Conservation (phyloP, 2,113 vertebrate genomes). For the Helogale parvula region DNA sequence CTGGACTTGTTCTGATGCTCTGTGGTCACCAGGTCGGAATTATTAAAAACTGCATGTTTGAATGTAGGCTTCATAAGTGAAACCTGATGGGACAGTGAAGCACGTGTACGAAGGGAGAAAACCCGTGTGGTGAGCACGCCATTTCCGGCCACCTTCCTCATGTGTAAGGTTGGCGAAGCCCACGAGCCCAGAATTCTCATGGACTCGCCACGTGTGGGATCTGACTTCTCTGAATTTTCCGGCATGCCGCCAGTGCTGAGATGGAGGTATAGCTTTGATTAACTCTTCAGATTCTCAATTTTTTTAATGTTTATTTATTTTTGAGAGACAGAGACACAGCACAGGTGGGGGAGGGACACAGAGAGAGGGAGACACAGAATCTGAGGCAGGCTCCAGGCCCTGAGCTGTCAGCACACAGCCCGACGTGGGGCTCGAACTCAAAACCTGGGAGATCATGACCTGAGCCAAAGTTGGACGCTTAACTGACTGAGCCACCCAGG, state of each 20-base stretch:
- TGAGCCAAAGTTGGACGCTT: too few species aligned
- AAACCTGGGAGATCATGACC: too few species aligned
- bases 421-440: too few species aligned
- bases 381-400: too few species aligned
- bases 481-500: too few species aligned
- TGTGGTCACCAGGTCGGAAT: neutral
- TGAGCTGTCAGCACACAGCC: too few species aligned
- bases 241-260: neutral
- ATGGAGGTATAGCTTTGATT: neutral
- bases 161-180: neutral
- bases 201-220: accelerated
- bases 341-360: too few species aligned
- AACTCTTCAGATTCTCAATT: neutral
- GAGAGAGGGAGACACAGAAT: too few species aligned
- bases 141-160: neutral
- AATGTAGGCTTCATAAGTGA: neutral
- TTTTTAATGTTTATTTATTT: too few species aligned
- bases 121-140: accelerated
- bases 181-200: accelerated
- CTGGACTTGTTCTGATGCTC: too few species aligned
- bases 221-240: neutral
- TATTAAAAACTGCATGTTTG: neutral
- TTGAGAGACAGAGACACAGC: too few species aligned
- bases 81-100: neutral
- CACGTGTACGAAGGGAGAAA: accelerated